Base-by-base conservation (phyloP, 1,140 invertebrate genomes). In the Bilobella aurantiaca region DNA sequence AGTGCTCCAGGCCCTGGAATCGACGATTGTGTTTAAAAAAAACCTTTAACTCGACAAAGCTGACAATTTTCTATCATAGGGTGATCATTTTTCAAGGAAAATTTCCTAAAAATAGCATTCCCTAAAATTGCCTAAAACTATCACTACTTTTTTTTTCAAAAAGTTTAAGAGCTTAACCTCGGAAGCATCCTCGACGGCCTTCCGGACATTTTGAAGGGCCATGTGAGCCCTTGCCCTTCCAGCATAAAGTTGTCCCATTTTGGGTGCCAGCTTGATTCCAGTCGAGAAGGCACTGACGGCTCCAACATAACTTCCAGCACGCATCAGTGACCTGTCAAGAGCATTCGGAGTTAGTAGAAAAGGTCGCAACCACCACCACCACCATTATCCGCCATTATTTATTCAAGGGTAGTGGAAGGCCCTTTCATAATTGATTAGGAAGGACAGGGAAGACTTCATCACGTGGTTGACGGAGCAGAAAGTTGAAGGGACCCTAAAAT, bases 201-300 rank as follows among this genome's bases (percentile, higher is more conserved):
- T 87, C 65, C 83, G 81, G 73, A 86, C 86, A 79, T 90, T 90
- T 62, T 82, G 83, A 16, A 87, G 66, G 34, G 83, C 82, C 62
- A 90, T 82, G 76, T 93, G 90, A 27, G 87, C 86, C 32, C 84
- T 84, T 3, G 89, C 85, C 77, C 90, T 80, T 69, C 86, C 88
- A 0, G 85, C 82, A 75, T 86, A 91, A 2, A 92, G 78, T 62
- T 85, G 84, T 3, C 85, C 82, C 75, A 90, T 81, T 74, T 88
- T 87, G 31, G 85, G 81, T 61, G 85, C 86, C 1, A 91, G 77
- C 71, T 85, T 84, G 29, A 92, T 86, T 1, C 86, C 90, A 75
- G 88, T 87, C 27, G 82, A 82, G 73, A 88, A 91, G 18, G 88
- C 90, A 75, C 86, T 90, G 12, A 91, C 81, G 0, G 90, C 90